Percentiles rank a stretch among this genome's conserved stretches.
phyloP scores from a whole-genome alignment of 2,113 vertebrate genomes.

The Coptodon rendalli region DNA sequence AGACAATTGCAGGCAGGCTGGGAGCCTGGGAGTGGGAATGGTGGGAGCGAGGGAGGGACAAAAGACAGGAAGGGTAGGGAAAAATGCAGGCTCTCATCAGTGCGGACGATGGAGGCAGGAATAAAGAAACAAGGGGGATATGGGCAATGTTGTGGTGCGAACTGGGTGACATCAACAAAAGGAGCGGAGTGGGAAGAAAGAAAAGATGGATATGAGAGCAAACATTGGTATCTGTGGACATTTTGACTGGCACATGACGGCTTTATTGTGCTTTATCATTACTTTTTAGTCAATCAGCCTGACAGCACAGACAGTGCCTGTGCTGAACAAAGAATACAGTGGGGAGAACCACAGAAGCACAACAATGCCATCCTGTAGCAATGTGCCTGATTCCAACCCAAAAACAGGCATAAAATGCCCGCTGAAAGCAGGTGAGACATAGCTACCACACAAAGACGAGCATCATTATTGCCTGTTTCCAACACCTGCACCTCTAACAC shows the following conservation, averaged over 20 bases:
- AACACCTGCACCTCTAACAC: background rate
- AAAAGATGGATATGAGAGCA: background rate
- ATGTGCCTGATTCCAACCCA: background rate
- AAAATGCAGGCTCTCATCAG: background rate
- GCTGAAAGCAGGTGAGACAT: background rate
- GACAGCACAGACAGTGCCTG: background rate
- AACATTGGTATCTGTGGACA: background rate
- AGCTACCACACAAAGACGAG: background rate
- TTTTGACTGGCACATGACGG: background rate
- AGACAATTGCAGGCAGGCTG: slow-evolving; percentile 28
- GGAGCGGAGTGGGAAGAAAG: background rate
- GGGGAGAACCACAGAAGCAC: background rate
- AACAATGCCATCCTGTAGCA: background rate
- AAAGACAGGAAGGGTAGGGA: slow-evolving; percentile 31
- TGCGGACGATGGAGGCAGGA: slow-evolving; percentile 19
- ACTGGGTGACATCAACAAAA: background rate
- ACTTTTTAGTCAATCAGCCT: background rate
- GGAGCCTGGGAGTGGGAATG: slow-evolving; percentile 47
- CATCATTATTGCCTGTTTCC: background rate
- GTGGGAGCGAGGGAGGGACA: slow-evolving; percentile 49
- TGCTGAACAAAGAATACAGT: background rate
- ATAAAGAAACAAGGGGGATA: background rate
- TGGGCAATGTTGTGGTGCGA: background rate
- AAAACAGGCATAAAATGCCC: background rate
- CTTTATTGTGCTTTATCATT: background rate